Evolutionary conservation across 2,797 vertebrate genomes (phyloP), one percentile per base, ranked within the genome.

Genomic region (Xyrichtys novacula): DNA sequence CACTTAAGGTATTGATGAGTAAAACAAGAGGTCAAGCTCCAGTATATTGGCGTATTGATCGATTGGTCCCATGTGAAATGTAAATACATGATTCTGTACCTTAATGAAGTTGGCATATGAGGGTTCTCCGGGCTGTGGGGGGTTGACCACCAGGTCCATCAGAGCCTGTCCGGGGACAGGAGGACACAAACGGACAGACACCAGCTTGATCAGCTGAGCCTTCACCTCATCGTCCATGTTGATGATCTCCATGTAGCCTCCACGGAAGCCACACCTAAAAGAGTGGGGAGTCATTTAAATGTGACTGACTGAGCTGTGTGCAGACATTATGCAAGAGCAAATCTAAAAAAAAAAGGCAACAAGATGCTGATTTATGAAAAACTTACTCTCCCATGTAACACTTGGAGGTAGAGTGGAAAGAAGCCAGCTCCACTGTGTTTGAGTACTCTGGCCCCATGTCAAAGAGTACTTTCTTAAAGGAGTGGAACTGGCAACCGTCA

Each of bases 321-420:
- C 2, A 8, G 7, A 11, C 25, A 49, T 5, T 5, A 25, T 9
- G 4, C 31, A 17, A 36, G 4, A 49, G 17, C 3, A 36, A 14
- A 19, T 16, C 0, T 7, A 3, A 29, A 2, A 22, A 25, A 25
- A 47, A 10, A 39, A 11, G 32, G 2, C 26, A 61, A 38, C 2
- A 2, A 46, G 20, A 2, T 4, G 15, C 28, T 44, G 49, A 10
- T 46, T 26, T 17, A 29, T n/a, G 48, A 28, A 14, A 1, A 11
- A 95, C 96, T 91, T 83, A 98, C 97, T 98, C 96, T 88, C 96
- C 97, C 95, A 96, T 96, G 93, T 95, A 98, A 73, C 97, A 96
- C 74, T 97, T 98, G 43, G 97, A 98, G 67, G 94, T 88, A 19
- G 97, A 98, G 87, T 98, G 96, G 88, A 98, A 98, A 20, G 96